Base-by-base conservation (phyloP, 2,113 vertebrate species). In the Phaetusa simplex region DNA sequence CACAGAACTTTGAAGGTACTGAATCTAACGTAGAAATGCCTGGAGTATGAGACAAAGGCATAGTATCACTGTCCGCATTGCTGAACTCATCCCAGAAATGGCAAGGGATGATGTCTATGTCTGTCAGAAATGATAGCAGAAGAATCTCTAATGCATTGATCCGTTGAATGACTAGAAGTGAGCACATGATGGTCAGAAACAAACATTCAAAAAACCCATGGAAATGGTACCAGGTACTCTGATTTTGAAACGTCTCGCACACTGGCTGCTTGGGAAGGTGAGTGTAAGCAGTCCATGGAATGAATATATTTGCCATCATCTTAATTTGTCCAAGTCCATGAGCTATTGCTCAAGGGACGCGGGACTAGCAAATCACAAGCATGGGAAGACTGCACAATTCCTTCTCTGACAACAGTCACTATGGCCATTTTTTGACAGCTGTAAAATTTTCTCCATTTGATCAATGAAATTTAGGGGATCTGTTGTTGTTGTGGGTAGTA, bases 351-450 rank as follows among this genome's bases (percentile, higher is more conserved):
- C n/a, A 85, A 73, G 13, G 38, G 32, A 85, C 1, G 0, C 16
- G 30, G 21, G 29, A 50, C 59, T 45, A 70, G 12, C 40, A 79
- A 86, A 83, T 34, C 7, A 50, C 52, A 80, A 55, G 45, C 32
- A 34, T 0, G 0, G 7, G 21, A 89, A 49, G 27, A 74, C 34
- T 19, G 11, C 5, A 20, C 16, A 67, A 9, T 19, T 79, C 23
- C 17, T 66, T 56, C 52, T 71, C 67, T 47, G 30, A 29, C 19
- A 76, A n/a, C 29, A 40, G 24, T 66, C 38, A 21, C 17, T 58
- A 30, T 14, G 17, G 26, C 13, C 20, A 40, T 23, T 26, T 14
- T 86, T 72, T 49, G 24, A 32, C 7, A 79, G 30, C 30, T 49
- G 29, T 36, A 91, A 81, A 40, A 34, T 53, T 79, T 67, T 67